phyloP scores from a whole-genome alignment of 2,888 invertebrate genomes.

The Lithosia quadra region DNA sequence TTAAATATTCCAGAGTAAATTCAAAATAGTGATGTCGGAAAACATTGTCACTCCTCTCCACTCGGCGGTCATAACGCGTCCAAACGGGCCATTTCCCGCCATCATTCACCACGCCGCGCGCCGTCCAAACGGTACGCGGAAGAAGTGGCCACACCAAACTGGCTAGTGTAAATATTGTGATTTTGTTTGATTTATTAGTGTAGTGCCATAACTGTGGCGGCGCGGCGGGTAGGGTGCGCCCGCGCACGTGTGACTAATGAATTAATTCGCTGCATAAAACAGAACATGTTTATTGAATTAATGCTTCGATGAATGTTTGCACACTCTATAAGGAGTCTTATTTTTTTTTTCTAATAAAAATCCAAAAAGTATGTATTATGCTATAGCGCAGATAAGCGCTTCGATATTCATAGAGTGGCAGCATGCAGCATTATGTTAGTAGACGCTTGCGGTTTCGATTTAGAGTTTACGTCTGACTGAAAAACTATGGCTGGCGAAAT shows the following conservation, averaged over 20 bases:
- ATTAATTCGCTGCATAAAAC: constrained; percentile 1
- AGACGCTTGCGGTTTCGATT: no score
- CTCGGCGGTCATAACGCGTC: constrained; percentile 13
- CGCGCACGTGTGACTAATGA: constrained; percentile 1
- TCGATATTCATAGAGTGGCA: no score
- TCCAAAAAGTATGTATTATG: no score
- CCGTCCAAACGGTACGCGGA: constrained; percentile 29
- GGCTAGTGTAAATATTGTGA: constrained; percentile 30
- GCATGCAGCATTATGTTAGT: no score
- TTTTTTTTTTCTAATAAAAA: no score
- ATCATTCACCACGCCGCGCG: constrained; percentile 24
- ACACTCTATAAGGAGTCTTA: not conserved
- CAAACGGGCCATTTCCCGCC: constrained; percentile 15
- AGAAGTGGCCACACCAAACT: constrained; percentile 12
- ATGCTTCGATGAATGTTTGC: not conserved
- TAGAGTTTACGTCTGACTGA: no score
- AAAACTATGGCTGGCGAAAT: not conserved
- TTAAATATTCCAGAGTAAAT: not conserved
- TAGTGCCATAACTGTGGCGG: not conserved
- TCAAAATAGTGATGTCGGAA: constrained; percentile 14
- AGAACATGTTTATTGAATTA: constrained; percentile 9
- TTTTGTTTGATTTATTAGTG: constrained; percentile 27
- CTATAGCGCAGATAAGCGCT: no score
- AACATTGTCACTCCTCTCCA: constrained; percentile 4
- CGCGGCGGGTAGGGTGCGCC: not conserved